Percentiles rank a stretch among this genome's conserved stretches.
These are phyloP conservation scores for Dromius quadrimaculatus DNA, from an alignment of 2,888 invertebrate species.

Conservation along the genomic window DNA sequence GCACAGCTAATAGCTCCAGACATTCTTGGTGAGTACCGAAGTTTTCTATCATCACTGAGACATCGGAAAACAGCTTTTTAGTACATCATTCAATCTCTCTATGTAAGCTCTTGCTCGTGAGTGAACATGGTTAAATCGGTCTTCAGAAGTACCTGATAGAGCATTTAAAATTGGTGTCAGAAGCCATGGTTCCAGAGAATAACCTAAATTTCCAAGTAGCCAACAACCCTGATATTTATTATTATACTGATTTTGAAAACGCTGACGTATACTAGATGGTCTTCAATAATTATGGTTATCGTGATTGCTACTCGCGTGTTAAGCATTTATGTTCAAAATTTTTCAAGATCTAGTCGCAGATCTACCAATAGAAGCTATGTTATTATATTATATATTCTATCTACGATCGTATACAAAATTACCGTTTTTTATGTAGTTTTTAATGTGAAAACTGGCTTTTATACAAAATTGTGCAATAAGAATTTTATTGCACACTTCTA, in stretches of 20 bases:
- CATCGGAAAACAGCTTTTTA: constrained; percentile 57
- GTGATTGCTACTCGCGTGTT: constrained; percentile 57
- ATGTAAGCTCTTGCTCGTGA: constrained; percentile 53
- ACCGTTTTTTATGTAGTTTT: too few relatives aligned
- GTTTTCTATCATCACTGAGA: constrained; percentile 54
- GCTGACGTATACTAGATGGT: constrained; percentile 53
- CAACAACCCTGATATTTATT: constrained; percentile 44
- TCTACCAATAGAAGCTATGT: constrained; percentile 47
- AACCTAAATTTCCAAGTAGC: constrained; percentile 56
- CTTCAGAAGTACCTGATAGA: constrained; percentile 51
- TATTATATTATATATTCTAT: background rate
- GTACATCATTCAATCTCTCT: constrained; percentile 56
- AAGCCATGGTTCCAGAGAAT: constrained; percentile 57
- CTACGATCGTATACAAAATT: too few relatives aligned
- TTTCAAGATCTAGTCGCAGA: constrained; percentile 55
- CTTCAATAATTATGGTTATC: constrained; percentile 58
- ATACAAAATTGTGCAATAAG: too few relatives aligned
- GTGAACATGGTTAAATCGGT: constrained; percentile 49
- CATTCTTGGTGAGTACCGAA: constrained; percentile 55
- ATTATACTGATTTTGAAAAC: constrained; percentile 16
- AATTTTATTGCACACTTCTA: too few relatives aligned
- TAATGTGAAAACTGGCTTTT: too few relatives aligned
- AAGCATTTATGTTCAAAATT: constrained; percentile 57
- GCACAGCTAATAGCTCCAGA: constrained; percentile 10
- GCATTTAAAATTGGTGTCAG: constrained; percentile 56